These are phyloP conservation scores for Fulmarus glacialis DNA, from an alignment of 2,113 vertebrate genomes.

Conservation along the genomic window DNA sequence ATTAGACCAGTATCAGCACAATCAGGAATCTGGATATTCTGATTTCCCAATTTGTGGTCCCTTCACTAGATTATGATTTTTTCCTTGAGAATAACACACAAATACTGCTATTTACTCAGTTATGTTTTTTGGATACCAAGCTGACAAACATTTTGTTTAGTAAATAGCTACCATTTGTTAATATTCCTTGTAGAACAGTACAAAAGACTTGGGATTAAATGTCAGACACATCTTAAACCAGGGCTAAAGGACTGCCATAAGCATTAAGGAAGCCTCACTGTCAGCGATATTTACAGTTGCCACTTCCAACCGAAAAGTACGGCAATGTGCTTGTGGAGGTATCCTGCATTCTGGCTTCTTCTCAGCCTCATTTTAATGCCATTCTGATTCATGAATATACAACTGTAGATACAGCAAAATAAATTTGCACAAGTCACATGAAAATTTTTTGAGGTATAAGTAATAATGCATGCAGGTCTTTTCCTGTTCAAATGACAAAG, in stretches of 20 bases:
- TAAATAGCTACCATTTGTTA: neutral
- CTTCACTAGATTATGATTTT: neutral
- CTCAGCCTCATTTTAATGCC: neutral
- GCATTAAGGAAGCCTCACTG: neutral
- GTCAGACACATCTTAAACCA: neutral
- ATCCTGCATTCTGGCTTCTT: neutral
- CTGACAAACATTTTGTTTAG: neutral
- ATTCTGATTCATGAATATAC: neutral
- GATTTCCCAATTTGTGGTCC: neutral
- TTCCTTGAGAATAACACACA: neutral
- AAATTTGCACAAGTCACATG: neutral
- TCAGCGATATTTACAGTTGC: neutral
- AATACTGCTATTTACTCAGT: neutral
- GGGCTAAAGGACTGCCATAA: neutral
- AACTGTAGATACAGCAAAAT: neutral
- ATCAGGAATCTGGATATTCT: neutral
- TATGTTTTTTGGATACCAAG: rapidly evolving
- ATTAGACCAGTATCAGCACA: neutral
- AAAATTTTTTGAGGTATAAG: neutral
- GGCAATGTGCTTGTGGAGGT: neutral
- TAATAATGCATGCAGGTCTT: neutral
- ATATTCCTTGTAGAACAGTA: neutral
- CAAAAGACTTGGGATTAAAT: neutral
- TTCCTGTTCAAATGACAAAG: neutral
- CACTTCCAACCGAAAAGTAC: neutral